Conservation (phyloP, 2,113 vertebrate genomes). For the Pardalotus punctatus region DNA sequence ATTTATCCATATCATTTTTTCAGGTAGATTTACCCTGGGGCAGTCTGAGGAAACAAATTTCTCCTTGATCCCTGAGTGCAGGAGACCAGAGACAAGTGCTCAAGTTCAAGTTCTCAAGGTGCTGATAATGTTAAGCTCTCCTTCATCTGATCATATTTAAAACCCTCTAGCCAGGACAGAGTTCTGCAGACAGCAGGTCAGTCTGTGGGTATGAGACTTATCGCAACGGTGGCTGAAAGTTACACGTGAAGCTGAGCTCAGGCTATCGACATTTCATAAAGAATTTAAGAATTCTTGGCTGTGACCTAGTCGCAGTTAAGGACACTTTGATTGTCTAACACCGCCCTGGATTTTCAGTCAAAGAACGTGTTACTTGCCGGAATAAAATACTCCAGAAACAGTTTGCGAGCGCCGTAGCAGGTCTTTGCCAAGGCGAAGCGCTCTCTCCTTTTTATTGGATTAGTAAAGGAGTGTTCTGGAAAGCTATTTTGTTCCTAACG, state of each 20-base stretch:
- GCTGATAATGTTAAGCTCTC: accelerated
- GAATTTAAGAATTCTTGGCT: neutral
- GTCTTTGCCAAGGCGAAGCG: neutral
- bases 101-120: neutral
- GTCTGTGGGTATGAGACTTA: accelerated
- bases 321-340: neutral
- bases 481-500: neutral
- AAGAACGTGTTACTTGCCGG: neutral
- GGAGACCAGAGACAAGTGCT: neutral
- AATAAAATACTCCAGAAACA: neutral
- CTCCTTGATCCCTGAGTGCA: neutral
- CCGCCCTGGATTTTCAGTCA: neutral
- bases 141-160: accelerated
- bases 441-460: neutral
- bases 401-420: neutral
- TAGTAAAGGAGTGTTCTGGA: neutral
- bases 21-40: neutral
- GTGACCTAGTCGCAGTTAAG: neutral
- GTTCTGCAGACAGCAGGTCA: accelerated
- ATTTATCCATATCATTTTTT: neutral
- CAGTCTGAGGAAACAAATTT: neutral
- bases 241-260: neutral
- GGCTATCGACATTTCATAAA: accelerated
- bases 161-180: accelerated
- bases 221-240: accelerated